These are phyloP conservation scores for Dascillus cervinus DNA, from an alignment of 2,888 invertebrate species.

Conservation along the genomic window DNA sequence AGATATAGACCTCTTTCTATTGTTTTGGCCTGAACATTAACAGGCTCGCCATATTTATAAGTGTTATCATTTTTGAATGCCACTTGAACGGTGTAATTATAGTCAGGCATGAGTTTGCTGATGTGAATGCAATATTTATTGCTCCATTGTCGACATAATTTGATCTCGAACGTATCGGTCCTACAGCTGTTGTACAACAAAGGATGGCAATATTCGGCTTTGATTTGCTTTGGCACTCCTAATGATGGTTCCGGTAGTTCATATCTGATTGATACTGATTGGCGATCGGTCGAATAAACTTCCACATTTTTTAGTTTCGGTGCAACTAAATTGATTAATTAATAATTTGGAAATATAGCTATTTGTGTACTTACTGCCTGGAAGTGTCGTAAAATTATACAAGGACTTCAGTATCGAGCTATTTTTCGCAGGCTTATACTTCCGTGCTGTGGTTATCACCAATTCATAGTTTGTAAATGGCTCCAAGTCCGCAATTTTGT, in stretches of 20 bases:
- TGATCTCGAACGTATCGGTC: constrained; percentile 18
- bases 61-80: constrained; percentile 32
- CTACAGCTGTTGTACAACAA: constrained; percentile 27
- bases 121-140: constrained; percentile 30
- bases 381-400: constrained; percentile 29
- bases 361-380: constrained; percentile 26
- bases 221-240: constrained; percentile 26
- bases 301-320: constrained; percentile 29
- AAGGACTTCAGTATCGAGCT: too few relatives aligned
- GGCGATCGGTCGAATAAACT: constrained; percentile 30
- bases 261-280: constrained; percentile 29
- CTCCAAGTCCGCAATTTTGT: constrained; percentile 24
- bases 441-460: constrained; percentile 23
- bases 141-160: constrained; percentile 30
- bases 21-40: constrained; percentile 20
- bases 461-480: constrained; percentile 30
- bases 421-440: constrained; percentile 11
- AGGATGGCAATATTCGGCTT: constrained; percentile 27
- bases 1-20: constrained; percentile 26
- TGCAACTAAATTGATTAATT: constrained; percentile 27
- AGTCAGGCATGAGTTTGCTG: constrained; percentile 24
- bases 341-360: constrained; percentile 1
- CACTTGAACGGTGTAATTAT: constrained; percentile 25
- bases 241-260: constrained; percentile 26
- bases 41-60: constrained; percentile 27